These are phyloP conservation scores for Cercocebus atys DNA, from an alignment of 2,113 vertebrate genomes.

Conservation along the genomic window DNA sequence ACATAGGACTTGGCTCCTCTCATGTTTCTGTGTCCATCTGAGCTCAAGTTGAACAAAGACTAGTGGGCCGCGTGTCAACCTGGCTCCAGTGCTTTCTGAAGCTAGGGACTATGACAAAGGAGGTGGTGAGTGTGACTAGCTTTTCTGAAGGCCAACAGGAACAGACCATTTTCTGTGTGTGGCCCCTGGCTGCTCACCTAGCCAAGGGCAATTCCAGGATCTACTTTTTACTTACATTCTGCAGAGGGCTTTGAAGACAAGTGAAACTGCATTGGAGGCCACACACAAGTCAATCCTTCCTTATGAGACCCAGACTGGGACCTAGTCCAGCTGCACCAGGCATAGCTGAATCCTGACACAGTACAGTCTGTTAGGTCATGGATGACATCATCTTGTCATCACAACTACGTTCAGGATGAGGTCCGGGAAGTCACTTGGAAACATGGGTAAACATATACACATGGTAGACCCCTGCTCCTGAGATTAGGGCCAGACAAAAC, in stretches of 20 bases:
- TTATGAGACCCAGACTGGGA: not conserved
- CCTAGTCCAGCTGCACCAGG: no score
- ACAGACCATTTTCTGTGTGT: not conserved
- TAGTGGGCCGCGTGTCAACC: not conserved
- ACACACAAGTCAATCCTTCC: not conserved
- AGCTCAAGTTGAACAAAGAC: slow-evolving; percentile 53
- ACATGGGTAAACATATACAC: no score
- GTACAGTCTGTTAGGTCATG: accelerated
- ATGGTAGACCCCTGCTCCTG: not conserved
- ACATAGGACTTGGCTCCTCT: slow-evolving; percentile 64
- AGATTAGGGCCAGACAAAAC: no score
- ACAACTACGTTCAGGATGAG: not conserved
- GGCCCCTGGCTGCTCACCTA: not conserved
- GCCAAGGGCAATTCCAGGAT: not conserved
- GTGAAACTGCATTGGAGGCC: not conserved
- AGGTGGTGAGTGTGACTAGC: not conserved
- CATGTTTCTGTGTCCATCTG: slow-evolving; percentile 56
- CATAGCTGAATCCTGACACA: not conserved
- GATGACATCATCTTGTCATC: not conserved
- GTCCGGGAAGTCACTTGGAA: not conserved
- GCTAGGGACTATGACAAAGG: accelerated
- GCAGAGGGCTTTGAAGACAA: not conserved
- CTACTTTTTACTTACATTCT: not conserved
- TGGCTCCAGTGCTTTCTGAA: not conserved
- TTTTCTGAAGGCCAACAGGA: not conserved